Evolutionary conservation across 2,797 vertebrate species (phyloP).

Genomic region (Eupleurogrammus muticus): DNA sequence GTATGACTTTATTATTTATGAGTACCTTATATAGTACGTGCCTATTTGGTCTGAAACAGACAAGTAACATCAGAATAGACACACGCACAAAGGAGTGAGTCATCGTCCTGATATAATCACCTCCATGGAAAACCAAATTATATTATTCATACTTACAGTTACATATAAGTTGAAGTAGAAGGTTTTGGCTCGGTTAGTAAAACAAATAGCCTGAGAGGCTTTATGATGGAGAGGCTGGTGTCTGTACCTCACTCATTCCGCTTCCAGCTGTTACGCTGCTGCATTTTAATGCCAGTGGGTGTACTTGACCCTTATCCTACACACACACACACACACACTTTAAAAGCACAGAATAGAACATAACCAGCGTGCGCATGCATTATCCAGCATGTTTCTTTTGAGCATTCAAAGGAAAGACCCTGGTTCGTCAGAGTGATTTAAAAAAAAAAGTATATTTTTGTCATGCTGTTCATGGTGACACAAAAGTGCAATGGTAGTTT

Average conservation of each 20-base stretch:
- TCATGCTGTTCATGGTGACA: conserved; percentile 15
- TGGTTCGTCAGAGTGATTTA: neutral
- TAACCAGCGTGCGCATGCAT: conserved; percentile 16
- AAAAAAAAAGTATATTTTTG: conserved; percentile 16
- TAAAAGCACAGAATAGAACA: conserved; percentile 33
- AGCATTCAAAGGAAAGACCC: neutral
- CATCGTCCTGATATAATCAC: neutral
- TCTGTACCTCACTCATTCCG: conserved; percentile 28
- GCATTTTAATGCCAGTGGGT: conserved; percentile 48
- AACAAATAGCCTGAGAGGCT: conserved; percentile 14
- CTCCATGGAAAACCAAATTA: neutral
- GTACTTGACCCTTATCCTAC: conserved; percentile 44
- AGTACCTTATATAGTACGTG: too few species aligned
- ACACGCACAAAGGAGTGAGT: neutral
- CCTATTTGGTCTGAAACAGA: neutral
- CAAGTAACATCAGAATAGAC: neutral
- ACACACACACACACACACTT: conserved; percentile 26
- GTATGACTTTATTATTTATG: too few species aligned
- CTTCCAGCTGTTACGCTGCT: conserved; percentile 42
- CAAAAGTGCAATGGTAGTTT: conserved; percentile 20
- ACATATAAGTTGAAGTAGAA: conserved; percentile 2
- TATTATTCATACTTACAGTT: neutral
- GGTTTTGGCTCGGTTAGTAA: conserved; percentile 31
- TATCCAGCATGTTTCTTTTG: conserved; percentile 32
- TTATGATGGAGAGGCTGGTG: conserved; percentile 30